These are phyloP conservation scores for Eupithecia pulchellata DNA, from an alignment of 2,888 invertebrate species.

Conservation along the genomic window DNA sequence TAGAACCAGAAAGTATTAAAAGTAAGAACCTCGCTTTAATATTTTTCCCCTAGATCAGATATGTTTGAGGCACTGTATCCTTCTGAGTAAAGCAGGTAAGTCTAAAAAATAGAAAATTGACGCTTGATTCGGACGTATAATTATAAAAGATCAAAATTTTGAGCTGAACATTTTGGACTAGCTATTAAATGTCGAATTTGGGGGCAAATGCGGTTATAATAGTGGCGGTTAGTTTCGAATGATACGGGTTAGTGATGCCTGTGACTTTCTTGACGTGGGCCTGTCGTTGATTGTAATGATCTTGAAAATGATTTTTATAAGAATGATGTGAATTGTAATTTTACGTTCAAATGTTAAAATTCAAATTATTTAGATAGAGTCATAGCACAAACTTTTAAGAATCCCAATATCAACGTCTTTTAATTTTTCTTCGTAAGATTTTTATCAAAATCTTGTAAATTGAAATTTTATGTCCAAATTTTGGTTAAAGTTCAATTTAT, in stretches of 20 bases:
- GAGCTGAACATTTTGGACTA: slow-evolving; percentile 64
- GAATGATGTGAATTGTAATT: not conserved
- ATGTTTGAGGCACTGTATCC: slow-evolving; percentile 40
- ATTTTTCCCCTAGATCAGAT: not conserved
- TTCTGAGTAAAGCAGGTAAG: slow-evolving; percentile 73
- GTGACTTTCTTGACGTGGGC: slow-evolving; percentile 51
- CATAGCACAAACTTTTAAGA: not conserved
- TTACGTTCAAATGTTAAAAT: not conserved
- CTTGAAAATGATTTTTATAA: not conserved
- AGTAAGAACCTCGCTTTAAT: not conserved
- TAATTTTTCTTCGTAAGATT: too few relatives aligned
- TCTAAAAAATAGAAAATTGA: slow-evolving; percentile 68
- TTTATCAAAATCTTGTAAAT: not conserved
- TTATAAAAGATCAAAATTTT: slow-evolving; percentile 78
- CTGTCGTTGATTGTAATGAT: slow-evolving; percentile 19
- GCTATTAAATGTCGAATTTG: slow-evolving; percentile 77
- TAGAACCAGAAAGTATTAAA: not conserved
- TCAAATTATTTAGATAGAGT: not conserved
- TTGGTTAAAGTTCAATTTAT: not conserved
- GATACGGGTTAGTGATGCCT: slow-evolving; percentile 58
- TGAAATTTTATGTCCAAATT: not conserved
- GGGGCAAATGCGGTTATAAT: slow-evolving; percentile 83
- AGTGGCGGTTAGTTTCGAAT: slow-evolving; percentile 65
- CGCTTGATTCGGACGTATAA: slow-evolving; percentile 73
- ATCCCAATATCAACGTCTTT: not conserved